Conservation (phyloP, 1,140 invertebrate species). For the Drosophila pseudoananassae region DNA sequence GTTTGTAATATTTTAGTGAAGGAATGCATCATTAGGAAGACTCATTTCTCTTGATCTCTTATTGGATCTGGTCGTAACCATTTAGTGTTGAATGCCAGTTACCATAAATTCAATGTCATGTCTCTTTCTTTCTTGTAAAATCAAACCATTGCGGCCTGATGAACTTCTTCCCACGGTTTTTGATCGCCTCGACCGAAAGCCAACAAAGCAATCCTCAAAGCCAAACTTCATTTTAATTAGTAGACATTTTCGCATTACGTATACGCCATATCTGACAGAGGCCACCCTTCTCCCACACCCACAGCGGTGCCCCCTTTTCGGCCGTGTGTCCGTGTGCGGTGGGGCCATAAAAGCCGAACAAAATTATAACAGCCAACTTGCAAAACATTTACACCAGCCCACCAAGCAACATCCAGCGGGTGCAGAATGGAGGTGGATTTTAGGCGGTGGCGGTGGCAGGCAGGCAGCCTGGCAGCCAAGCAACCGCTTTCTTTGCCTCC, state of each 20-base stretch:
- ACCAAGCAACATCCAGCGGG: constrained; percentile 23
- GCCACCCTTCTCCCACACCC: constrained; percentile 24
- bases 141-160: constrained; percentile 1
- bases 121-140: constrained; percentile 1
- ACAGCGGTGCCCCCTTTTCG: constrained; percentile 21
- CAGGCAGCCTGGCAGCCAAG: constrained; percentile 12
- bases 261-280: constrained; percentile 50
- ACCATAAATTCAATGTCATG: constrained; percentile 8
- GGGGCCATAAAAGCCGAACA: constrained; percentile 57
- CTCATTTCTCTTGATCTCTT: too few species aligned
- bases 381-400: constrained; percentile 74
- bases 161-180: constrained; percentile 50
- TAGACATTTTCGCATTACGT: constrained; percentile 70
- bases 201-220: constrained; percentile 22
- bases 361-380: constrained; percentile 75
- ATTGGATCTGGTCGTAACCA: too few species aligned
- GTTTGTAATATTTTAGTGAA: not conserved
- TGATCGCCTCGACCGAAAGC: constrained; percentile 14
- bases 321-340: constrained; percentile 24
- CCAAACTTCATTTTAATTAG: constrained; percentile 77
- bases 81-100: not conserved
- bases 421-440: constrained; percentile 15
- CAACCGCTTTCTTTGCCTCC: constrained; percentile 61
- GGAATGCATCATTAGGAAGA: not conserved
- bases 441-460: constrained; percentile 38